Conservation (phyloP, 2,797 vertebrate genomes). For the Sylvia borin region DNA sequence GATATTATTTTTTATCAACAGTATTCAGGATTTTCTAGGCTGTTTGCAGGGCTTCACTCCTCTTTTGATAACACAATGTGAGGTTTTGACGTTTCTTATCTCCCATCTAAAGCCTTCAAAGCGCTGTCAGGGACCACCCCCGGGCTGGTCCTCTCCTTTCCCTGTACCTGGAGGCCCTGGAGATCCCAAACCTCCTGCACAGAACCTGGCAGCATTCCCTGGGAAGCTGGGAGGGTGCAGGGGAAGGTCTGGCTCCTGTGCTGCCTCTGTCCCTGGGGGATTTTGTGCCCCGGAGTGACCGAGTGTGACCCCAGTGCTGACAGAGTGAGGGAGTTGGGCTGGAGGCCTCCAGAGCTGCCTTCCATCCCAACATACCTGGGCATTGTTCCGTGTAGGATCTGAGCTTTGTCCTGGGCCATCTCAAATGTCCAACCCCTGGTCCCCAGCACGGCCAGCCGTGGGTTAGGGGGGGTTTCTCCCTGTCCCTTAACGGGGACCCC, state of each 20-base stretch:
- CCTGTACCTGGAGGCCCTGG: neutral
- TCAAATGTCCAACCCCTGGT: neutral
- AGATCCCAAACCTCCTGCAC: neutral
- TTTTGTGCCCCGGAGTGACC: neutral
- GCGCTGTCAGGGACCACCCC: neutral
- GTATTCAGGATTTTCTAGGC: neutral
- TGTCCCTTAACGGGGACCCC: rapidly evolving
- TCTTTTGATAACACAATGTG: neutral
- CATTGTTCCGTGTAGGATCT: neutral
- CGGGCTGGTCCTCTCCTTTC: neutral
- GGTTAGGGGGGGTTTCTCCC: neutral
- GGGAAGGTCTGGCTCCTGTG: rapidly evolving
- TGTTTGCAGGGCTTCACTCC: neutral
- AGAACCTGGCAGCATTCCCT: neutral
- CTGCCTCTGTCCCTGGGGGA: neutral
- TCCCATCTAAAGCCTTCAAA: neutral
- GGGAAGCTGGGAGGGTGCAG: neutral
- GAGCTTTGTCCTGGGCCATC: neutral
- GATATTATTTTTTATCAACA: neutral
- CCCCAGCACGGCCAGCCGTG: neutral
- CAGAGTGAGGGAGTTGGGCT: neutral
- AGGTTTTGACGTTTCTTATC: neutral
- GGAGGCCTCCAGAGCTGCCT: neutral
- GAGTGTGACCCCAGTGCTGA: neutral
- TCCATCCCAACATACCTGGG: neutral